Conservation (phyloP, 2,888 invertebrate genomes). For the Gymnosoma rotundatum region DNA sequence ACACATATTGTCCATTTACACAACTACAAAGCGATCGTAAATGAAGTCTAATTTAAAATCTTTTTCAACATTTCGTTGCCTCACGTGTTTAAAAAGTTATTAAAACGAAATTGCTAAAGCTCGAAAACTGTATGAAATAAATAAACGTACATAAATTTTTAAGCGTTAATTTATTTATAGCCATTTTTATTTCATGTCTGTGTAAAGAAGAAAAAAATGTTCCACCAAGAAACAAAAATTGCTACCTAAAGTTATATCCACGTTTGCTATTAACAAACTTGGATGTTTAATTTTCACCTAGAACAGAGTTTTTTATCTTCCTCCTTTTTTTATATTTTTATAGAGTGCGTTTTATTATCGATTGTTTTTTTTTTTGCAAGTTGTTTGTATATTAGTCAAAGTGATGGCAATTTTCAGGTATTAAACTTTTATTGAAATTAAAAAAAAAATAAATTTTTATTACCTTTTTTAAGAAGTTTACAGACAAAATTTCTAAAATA, state of each 20-base stretch:
- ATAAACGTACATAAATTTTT: too few species aligned
- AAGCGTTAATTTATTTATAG: conserved; percentile 26
- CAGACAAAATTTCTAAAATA: too few species aligned
- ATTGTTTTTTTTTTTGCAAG: neutral
- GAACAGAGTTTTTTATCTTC: conserved; percentile 2
- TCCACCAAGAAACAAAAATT: conserved; percentile 18
- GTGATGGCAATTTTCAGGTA: conserved; percentile 67
- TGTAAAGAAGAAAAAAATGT: neutral
- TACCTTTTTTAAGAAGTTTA: too few species aligned
- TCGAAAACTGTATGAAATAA: conserved; percentile 37
- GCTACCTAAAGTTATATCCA: conserved; percentile 4
- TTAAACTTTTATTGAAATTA: conserved; percentile 67
- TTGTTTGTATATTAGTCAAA: conserved; percentile 33
- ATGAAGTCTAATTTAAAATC: too few species aligned
- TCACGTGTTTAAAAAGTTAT: too few species aligned
- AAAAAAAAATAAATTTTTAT: conserved; percentile 37
- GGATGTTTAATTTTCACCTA: conserved; percentile 34
- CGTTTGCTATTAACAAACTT: conserved; percentile 41
- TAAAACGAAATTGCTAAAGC: neutral
- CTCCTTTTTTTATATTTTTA: neutral
- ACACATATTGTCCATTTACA: too few species aligned
- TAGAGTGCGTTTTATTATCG: neutral
- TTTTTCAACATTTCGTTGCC: too few species aligned
- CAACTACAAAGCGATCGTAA: too few species aligned
- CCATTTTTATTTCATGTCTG: neutral